phyloP scores from a whole-genome alignment of 2,888 invertebrate genomes.

The Xiphydria camelus region DNA sequence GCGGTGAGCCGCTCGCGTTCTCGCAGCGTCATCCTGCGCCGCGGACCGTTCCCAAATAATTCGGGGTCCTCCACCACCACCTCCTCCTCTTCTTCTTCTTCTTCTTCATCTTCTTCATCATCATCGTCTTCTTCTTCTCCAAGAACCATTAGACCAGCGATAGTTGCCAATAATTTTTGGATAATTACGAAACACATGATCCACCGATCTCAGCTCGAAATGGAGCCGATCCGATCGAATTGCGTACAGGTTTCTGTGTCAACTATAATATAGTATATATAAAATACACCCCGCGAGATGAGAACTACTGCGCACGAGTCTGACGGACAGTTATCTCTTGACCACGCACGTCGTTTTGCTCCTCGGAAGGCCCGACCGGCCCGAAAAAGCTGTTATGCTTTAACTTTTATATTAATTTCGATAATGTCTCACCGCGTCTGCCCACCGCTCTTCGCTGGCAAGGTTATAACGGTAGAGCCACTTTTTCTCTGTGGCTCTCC shows the following conservation, averaged over 20 bases:
- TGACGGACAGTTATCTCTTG: not conserved
- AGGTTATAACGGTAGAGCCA: conserved; percentile 14
- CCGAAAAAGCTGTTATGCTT: conserved; percentile 10
- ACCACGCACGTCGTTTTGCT: not conserved
- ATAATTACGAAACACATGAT: not conserved
- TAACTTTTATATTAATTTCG: conserved; percentile 15
- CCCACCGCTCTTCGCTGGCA: conserved; percentile 4
- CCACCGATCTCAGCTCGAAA: no score
- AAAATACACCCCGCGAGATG: not conserved
- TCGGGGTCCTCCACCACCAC: conserved; percentile 28
- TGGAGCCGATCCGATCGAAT: no score
- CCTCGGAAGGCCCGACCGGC: not conserved
- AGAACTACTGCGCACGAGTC: not conserved
- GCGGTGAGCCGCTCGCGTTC: conserved; percentile 36
- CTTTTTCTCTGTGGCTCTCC: not conserved
- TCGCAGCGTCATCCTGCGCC: conserved; percentile 44
- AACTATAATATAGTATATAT: no score
- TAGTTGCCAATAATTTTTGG: conserved; percentile 16
- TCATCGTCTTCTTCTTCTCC: conserved; percentile 29
- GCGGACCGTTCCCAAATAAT: conserved; percentile 14
- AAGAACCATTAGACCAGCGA: conserved; percentile 18
- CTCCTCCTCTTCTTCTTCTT: conserved; percentile 29
- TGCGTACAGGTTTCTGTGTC: no score
- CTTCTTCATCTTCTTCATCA: conserved; percentile 28
- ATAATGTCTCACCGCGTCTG: conserved; percentile 10